phyloP scores from a whole-genome alignment of 2,113 vertebrate species.

The Campylorhamphus procurvoides region DNA sequence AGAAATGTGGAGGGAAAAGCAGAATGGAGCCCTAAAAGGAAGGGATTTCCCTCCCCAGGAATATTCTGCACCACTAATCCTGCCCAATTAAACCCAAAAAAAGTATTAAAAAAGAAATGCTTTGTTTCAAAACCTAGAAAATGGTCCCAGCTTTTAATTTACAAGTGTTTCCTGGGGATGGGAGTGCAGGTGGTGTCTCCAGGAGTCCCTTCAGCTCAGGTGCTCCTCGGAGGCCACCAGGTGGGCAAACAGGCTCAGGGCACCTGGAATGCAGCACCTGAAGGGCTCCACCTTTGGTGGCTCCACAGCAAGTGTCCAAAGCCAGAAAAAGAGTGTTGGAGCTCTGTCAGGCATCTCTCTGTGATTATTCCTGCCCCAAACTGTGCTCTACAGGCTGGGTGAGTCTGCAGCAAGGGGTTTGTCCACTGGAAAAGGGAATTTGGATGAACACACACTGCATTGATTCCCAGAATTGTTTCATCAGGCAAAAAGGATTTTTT shows the following conservation, averaged over 20 bases:
- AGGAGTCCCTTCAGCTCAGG: neutral
- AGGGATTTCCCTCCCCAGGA: neutral
- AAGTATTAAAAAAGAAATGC: neutral
- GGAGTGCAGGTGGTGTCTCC: rapidly evolving
- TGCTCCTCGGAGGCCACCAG: constrained; percentile 8
- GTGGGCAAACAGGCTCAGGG: constrained; percentile 11
- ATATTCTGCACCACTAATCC: neutral
- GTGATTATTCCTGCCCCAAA: neutral
- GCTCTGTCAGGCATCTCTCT: neutral
- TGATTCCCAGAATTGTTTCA: neutral
- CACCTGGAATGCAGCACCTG: neutral
- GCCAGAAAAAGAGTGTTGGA: neutral
- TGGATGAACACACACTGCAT: rapidly evolving
- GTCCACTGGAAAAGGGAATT: neutral
- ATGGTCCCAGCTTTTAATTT: rapidly evolving
- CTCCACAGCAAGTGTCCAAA: neutral
- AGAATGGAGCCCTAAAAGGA: neutral
- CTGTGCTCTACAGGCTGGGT: neutral
- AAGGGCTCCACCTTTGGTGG: rapidly evolving
- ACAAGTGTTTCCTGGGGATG: rapidly evolving
- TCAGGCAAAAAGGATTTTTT: neutral
- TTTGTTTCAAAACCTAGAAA: neutral
- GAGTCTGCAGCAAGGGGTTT: rapidly evolving
- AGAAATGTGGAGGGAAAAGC: neutral
- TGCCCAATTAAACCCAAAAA: neutral